Conservation (phyloP, 2,888 invertebrate genomes). For the Cephus nigrinus region DNA sequence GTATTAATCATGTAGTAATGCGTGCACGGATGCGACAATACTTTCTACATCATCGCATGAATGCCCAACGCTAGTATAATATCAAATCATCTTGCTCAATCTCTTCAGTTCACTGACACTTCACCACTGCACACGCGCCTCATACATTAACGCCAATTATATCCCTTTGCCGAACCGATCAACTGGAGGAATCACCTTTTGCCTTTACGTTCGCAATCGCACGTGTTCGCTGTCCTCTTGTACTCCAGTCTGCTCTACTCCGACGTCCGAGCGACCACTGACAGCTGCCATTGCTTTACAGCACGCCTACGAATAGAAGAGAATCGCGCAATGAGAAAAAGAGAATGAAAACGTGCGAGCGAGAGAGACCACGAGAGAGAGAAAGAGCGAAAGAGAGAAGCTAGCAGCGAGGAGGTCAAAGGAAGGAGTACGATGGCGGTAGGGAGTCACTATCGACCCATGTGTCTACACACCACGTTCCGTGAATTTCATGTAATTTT, state of each 20-base stretch:
- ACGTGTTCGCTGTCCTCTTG: constrained; percentile 8
- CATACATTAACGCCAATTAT: not conserved
- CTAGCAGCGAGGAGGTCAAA: not conserved
- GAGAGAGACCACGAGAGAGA: constrained; percentile 18
- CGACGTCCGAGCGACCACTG: constrained; percentile 58
- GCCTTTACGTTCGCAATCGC: not conserved
- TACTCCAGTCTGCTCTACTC: constrained; percentile 26
- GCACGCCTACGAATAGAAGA: not conserved
- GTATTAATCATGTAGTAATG: not conserved
- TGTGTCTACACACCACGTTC: constrained; percentile 13
- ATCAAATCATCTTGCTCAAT: not conserved
- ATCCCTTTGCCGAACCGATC: not conserved
- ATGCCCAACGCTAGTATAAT: not conserved
- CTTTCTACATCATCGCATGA: not conserved
- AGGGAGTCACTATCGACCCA: constrained; percentile 22
- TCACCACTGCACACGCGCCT: not conserved
- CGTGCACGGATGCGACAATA: not conserved
- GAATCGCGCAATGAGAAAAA: not conserved
- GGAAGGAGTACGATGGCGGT: not conserved
- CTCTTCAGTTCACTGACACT: not conserved
- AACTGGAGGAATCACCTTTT: not conserved
- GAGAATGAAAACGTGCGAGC: constrained; percentile 12
- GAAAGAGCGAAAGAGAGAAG: not conserved
- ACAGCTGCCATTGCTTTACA: constrained; percentile 39
- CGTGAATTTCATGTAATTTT: constrained; percentile 16